Evolutionary conservation across 2,797 vertebrate species (phyloP).

Genomic region (Cephalopachus bancanus): DNA sequence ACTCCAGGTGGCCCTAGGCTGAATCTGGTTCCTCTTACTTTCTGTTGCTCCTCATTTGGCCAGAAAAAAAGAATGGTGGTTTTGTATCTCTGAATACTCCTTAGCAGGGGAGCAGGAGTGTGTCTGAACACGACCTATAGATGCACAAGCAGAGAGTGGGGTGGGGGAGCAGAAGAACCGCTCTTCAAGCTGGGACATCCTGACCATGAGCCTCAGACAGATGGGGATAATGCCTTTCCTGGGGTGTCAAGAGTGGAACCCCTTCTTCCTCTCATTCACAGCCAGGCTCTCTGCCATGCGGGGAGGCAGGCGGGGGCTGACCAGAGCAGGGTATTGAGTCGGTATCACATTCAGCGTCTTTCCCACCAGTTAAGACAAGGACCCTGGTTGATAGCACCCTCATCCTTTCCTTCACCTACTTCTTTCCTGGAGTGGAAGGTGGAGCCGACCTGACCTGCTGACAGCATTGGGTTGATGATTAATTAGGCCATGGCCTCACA

Average conservation of each 20-base stretch:
- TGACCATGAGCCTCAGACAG: neutral
- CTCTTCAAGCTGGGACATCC: neutral
- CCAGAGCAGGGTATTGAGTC: neutral
- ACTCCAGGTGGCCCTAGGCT: neutral
- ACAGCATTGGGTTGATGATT: neutral
- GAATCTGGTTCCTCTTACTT: neutral
- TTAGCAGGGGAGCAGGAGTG: neutral
- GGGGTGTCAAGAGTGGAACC: neutral
- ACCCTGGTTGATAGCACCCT: accelerated
- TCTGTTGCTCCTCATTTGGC: neutral
- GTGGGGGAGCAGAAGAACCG: neutral
- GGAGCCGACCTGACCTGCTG: neutral
- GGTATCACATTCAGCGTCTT: neutral
- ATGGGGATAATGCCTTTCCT: neutral
- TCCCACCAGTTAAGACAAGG: neutral
- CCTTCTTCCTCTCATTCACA: accelerated
- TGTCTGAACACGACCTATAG: accelerated
- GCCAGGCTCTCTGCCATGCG: neutral
- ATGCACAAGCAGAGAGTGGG: neutral
- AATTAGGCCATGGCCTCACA: neutral
- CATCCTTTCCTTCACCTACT: neutral
- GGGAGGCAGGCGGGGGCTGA: neutral
- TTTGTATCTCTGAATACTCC: neutral
- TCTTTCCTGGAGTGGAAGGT: neutral
- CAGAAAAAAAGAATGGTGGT: neutral